Evolutionary conservation across 2,888 invertebrate species (phyloP), one percentile per base, ranked within the genome.

Genomic region (Chydorus sphaericus): DNA sequence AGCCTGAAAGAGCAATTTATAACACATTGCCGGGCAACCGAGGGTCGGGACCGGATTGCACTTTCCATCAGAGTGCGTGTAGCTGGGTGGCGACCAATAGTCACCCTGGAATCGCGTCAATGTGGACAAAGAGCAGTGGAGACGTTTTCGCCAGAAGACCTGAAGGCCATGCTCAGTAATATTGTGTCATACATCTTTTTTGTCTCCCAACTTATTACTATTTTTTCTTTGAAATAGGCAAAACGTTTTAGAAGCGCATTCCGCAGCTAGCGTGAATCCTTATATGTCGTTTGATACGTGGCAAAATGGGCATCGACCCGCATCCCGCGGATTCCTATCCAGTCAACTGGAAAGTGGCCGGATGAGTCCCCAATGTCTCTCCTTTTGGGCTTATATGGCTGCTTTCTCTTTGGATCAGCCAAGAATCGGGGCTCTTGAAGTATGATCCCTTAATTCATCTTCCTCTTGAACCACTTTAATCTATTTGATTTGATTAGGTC

Each of bases 341-440:
- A 55, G 55, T 23, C 49, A 20, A 8, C 29, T 49, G 7, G 28
- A 38, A 18, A 29, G 20, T n/a, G 14, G 26, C 49, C n/a, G 16
- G 10, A 49, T 20, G n/a, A 33, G 49, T 29, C 37, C 33, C 14
- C 49, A 55, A 16, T 55, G 55, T 29, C 16, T 55, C 10, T 55
- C 55, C 8, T 55, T 55, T 33, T 55, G 55, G 55, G 31, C 49
- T n/a, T 55, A 55, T 36, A 26, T 38, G 28, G 55, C 55, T 18
- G 36, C 33, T 31, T 30, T 31, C 11, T 37, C 39, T 1, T 26
- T 33, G 4, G 29, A 29, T 20, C 36, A 16, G 16, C 37, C 55
- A 2, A 8, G 55, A 48, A 8, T 55, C 30, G 55, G 55, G 14
- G 37, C 55, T 14, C 48, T 55, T 2, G 55, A 55, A 36, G 55